Base-by-base conservation (phyloP, 1,140 invertebrate genomes). In the Colletes latitarsis region DNA sequence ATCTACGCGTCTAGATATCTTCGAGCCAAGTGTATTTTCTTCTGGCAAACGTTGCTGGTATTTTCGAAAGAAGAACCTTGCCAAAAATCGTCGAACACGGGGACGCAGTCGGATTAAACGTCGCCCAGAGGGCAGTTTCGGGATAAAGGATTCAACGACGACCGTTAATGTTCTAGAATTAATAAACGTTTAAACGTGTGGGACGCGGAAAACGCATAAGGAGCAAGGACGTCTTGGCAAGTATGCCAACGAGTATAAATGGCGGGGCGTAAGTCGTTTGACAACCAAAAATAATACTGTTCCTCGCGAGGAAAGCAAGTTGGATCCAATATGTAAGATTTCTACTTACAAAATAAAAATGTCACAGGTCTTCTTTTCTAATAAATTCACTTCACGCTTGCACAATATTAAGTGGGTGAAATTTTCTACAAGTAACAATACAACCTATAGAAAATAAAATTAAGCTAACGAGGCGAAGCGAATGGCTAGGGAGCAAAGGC, bases 1-100 rank as follows among this genome's bases (percentile, higher is more conserved):
- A 80, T 85, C 80, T 85, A 77, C 80, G 53, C 67, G 80, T 77
- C 79, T 72, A 52, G 57, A 41, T 52, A 55, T 21, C 77, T 52
- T 46, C 53, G 77, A 85, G 83, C 52, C 68, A 57, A 81, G 43
- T 66, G 72, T 68, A 75, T 57, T 62, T 81, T 39, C 46, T 19
- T 77, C 68, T 74, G 71, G 67, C 79, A 77, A 73, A 46, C 67
- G 78, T 14, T 19, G 66, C 49, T 39, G 77, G 55, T 79, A 79
- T 79, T 72, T 79, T 79, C 41, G 60, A 79, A 79, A 72, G 68
- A 8, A 79, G 39, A 9, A 21, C n/a, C 49, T 73, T 73, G 69
- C 77, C 69, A 79, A 79, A 79, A 73, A 73, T 79, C 70, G 69
- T 73, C 58, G 46, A 64, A 73, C 41, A 19, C 41, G 57, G 19